Conservation (phyloP, 1,140 invertebrate species). For the Cecropterus lyciades region DNA sequence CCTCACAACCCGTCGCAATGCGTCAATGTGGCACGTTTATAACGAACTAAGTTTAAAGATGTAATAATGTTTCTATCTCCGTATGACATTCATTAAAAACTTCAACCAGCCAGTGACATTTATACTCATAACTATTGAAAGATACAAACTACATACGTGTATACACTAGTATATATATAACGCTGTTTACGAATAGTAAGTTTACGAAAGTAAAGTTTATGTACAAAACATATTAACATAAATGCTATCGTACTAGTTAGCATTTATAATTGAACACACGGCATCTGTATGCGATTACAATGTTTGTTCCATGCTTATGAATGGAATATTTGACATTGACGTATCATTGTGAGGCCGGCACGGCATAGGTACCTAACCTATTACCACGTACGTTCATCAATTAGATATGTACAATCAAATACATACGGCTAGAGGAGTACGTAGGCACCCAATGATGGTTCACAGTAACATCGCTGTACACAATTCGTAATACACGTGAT, state of each 20-base stretch:
- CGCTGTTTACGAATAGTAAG: too few species aligned
- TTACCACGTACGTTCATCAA: constrained; percentile 39
- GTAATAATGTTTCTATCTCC: constrained; percentile 7
- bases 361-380: constrained; percentile 19
- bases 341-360: constrained; percentile 36
- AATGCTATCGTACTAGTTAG: constrained; percentile 8
- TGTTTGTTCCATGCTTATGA: constrained; percentile 38
- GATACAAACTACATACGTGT: too few species aligned
- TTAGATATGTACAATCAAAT: too few species aligned
- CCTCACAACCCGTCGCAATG: constrained; percentile 48
- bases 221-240: neutral
- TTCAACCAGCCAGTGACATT: neutral
- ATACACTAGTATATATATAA: too few species aligned
- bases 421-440: constrained; percentile 34
- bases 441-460: constrained; percentile 1
- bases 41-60: constrained; percentile 5
- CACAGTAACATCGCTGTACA: constrained; percentile 29
- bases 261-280: constrained; percentile 9
- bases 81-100: neutral
- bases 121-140: too few species aligned
- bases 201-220: too few species aligned
- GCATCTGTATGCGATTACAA: constrained; percentile 4
- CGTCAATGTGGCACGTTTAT: constrained; percentile 33
- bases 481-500: constrained; percentile 2
- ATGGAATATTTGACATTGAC: constrained; percentile 49